phyloP scores from a whole-genome alignment of 53 echinoderm and acorn worm genomes.

The Crossaster papposus region DNA sequence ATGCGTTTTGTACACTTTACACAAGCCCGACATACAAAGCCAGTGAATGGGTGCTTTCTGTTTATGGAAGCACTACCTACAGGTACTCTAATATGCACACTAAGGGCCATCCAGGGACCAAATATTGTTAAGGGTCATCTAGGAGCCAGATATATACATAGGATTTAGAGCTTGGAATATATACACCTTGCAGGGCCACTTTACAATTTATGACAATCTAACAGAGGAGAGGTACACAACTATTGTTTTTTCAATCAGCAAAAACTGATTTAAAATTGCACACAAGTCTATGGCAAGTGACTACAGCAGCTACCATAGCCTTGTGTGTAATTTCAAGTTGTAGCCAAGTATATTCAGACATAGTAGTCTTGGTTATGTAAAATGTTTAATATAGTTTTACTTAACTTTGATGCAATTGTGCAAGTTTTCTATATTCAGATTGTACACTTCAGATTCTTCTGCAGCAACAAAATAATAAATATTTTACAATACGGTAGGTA shows the following conservation, averaged over 20 bases:
- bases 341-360: no score
- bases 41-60: slow-evolving; percentile 19
- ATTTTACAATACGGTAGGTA: no score
- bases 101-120: slow-evolving; percentile 28
- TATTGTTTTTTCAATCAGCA: background rate
- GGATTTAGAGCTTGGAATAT: background rate
- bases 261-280: no score
- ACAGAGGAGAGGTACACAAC: background rate
- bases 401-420: no score
- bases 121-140: background rate
- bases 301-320: no score
- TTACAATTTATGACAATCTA: background rate
- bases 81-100: slow-evolving; percentile 18
- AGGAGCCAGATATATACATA: background rate
- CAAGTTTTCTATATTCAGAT: no score
- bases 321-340: no score
- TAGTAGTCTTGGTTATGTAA: no score
- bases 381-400: no score
- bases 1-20: slow-evolving; percentile 52
- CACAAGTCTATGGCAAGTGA: no score
- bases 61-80: slow-evolving; percentile 42
- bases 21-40: slow-evolving; percentile 23
- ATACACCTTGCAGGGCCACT: slow-evolving; percentile 47
- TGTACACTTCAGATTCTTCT: no score
- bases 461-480: no score